These are phyloP conservation scores for Phaetusa simplex DNA, from an alignment of 2,113 vertebrate species.

Conservation along the genomic window DNA sequence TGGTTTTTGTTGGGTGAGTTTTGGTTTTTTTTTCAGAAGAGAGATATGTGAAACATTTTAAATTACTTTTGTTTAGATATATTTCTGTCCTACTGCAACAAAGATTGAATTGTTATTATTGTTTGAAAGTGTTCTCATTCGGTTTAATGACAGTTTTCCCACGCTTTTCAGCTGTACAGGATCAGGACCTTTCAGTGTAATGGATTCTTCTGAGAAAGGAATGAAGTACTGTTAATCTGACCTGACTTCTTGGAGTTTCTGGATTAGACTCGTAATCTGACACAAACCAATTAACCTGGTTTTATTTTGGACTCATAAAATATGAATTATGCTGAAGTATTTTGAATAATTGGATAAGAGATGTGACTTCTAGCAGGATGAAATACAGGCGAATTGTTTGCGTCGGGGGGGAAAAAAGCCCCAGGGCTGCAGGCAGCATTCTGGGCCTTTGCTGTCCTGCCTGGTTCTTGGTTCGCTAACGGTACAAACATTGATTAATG, in stretches of 20 bases:
- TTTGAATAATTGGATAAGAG: conserved; percentile 31
- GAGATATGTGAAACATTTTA: not conserved
- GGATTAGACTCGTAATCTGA: conserved; percentile 49
- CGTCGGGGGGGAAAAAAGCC: not conserved
- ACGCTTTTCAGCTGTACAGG: not conserved
- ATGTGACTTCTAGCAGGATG: not conserved
- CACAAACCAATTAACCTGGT: conserved; percentile 23
- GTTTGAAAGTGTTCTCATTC: not conserved
- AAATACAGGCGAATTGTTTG: not conserved
- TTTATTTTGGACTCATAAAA: not conserved
- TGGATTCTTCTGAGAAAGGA: not conserved
- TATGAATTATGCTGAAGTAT: not conserved
- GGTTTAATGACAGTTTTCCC: not conserved
- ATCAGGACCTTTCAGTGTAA: not conserved
- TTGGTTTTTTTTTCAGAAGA: not conserved
- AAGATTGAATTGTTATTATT: not conserved
- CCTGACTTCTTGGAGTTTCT: not conserved
- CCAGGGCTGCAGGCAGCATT: not conserved
- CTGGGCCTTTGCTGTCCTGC: not conserved
- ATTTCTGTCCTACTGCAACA: not conserved
- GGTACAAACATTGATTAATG: conserved; percentile 14
- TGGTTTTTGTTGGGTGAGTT: not conserved
- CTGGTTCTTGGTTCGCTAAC: not conserved
- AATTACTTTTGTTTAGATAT: not conserved
- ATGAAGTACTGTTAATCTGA: not conserved